phyloP scores from a whole-genome alignment of 2,797 vertebrate genomes.

The Pseudomugil gertrudae region DNA sequence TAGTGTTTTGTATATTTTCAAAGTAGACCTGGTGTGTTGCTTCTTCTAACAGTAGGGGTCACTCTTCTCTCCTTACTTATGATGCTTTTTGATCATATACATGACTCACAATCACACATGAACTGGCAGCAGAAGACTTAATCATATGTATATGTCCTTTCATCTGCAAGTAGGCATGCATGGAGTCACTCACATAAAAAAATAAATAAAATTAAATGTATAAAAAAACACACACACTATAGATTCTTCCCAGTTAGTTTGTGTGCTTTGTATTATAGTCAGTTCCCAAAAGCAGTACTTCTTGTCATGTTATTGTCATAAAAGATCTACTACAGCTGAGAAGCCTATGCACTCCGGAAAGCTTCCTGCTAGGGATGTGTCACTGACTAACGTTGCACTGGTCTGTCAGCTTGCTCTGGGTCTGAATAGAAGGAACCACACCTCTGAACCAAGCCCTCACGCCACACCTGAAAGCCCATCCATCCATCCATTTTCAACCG shows the following conservation, averaged over 20 bases:
- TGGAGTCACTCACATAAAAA: conserved; percentile 13
- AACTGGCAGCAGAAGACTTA: conserved; percentile 25
- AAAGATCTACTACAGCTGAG: conserved; percentile 70
- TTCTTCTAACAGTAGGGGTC: conserved; percentile 81
- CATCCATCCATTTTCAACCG: too few species aligned
- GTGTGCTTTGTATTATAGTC: conserved; percentile 41
- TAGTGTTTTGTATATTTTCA: not conserved
- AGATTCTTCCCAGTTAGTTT: conserved; percentile 32
- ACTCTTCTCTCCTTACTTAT: conserved; percentile 77
- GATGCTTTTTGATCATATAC: conserved; percentile 29
- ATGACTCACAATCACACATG: conserved; percentile 3
- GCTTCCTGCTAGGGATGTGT: conserved; percentile 63
- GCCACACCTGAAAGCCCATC: too few species aligned
- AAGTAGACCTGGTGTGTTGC: conserved; percentile 37
- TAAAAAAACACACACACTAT: not conserved
- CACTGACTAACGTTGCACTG: conserved; percentile 61
- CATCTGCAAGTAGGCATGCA: conserved; percentile 20
- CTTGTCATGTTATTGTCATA: conserved; percentile 75
- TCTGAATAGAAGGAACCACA: conserved; percentile 64
- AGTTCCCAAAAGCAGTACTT: conserved; percentile 48
- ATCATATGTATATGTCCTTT: conserved; percentile 29
- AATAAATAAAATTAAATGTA: not conserved
- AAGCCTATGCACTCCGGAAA: conserved; percentile 57
- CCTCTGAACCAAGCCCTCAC: too few species aligned
- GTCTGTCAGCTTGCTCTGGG: conserved; percentile 69